Conservation (phyloP, 2,797 vertebrate genomes). For the Phalanger gymnotis region DNA sequence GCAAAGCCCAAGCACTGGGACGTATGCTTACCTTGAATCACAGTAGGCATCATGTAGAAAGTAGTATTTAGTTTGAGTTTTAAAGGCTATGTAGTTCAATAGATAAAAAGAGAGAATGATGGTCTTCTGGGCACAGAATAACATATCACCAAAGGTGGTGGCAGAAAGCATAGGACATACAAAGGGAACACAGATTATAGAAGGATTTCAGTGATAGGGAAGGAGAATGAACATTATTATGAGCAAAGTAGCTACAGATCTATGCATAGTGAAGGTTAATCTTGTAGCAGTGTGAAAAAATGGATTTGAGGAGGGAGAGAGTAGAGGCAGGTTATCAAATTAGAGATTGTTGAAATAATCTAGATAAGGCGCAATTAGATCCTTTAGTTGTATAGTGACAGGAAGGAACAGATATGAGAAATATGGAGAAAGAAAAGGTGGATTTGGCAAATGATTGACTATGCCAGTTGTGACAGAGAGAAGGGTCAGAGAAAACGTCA, state of each 20-base stretch:
- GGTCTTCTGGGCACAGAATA: not conserved
- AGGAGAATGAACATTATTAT: not conserved
- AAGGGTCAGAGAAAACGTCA: not conserved
- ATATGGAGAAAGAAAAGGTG: not conserved
- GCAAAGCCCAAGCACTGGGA: not conserved
- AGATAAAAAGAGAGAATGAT: not conserved
- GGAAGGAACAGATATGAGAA: not conserved
- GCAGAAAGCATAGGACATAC: not conserved
- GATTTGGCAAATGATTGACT: not conserved
- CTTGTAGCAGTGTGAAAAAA: not conserved
- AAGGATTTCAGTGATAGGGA: not conserved
- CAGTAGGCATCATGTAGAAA: not conserved
- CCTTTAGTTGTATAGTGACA: not conserved
- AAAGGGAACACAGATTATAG: not conserved
- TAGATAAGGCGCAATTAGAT: not conserved
- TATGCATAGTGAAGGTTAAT: not conserved
- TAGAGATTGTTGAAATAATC: not conserved
- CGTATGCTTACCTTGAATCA: not conserved
- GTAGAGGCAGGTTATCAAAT: not conserved
- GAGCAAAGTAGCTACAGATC: not conserved
- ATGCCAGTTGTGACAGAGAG: not conserved
- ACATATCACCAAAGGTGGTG: not conserved
- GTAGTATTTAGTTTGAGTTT: not conserved
- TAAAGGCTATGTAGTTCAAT: not conserved
- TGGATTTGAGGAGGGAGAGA: not conserved